phyloP scores from a whole-genome alignment of 2,113 vertebrate species.

The Clarias macrocephalus region DNA sequence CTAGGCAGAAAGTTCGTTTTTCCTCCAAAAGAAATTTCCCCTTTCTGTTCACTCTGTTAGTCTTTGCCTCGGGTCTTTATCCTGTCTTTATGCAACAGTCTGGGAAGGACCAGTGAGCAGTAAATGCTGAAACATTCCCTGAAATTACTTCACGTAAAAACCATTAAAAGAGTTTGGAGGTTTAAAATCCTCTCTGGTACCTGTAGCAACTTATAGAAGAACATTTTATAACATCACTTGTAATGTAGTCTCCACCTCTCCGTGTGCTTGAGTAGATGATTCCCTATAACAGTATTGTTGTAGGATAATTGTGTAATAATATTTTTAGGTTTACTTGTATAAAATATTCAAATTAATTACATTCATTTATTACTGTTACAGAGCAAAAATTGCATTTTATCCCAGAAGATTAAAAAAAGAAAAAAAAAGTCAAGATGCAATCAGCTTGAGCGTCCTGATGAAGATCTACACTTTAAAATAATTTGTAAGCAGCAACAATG shows the following conservation, averaged over 20 bases:
- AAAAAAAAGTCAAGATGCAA: background rate
- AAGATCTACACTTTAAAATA: background rate
- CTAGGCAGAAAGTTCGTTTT: constrained; percentile 43
- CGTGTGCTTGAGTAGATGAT: background rate
- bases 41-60: constrained; percentile 33
- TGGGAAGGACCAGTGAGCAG: background rate
- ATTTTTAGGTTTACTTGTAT: background rate
- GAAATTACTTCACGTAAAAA: background rate
- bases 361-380: background rate
- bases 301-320: background rate
- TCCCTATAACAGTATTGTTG: background rate
- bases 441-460: background rate
- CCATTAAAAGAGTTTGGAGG: background rate
- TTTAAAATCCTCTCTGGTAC: background rate
- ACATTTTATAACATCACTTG: background rate
- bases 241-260: background rate
- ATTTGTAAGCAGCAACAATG: background rate
- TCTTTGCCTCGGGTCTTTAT: constrained; percentile 30
- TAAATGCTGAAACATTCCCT: background rate
- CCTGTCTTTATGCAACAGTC: constrained; percentile 14
- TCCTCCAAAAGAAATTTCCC: constrained; percentile 54
- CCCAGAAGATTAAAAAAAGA: background rate
- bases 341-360: background rate
- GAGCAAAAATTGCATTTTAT: background rate
- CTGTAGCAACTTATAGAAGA: no score